These are phyloP conservation scores for Pithys albifrons DNA, from an alignment of 2,113 vertebrate genomes.

Conservation along the genomic window DNA sequence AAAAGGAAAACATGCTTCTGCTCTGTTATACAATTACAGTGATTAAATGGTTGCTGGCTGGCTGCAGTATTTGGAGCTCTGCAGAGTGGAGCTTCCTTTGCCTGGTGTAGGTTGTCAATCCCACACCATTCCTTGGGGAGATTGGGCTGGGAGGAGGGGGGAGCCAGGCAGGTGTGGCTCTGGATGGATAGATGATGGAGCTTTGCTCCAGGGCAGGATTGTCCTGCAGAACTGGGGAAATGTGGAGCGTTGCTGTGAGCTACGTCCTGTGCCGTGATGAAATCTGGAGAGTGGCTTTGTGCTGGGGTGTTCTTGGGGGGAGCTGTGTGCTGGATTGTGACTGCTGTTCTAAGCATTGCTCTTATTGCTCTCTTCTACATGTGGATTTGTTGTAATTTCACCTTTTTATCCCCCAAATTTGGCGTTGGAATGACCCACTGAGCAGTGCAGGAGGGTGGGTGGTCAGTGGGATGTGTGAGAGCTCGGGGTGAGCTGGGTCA, in stretches of 20 bases:
- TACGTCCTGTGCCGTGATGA: slow-evolving; percentile 67
- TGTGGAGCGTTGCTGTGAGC: slow-evolving; percentile 75
- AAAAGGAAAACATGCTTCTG: not conserved
- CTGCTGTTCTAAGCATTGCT: not conserved
- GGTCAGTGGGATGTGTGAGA: not conserved
- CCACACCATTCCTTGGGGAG: not conserved
- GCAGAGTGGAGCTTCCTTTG: not conserved
- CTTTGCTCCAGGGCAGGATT: slow-evolving; percentile 74
- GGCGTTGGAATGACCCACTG: not conserved
- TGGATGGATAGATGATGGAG: slow-evolving; percentile 62
- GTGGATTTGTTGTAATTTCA: not conserved
- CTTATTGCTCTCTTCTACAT: not conserved
- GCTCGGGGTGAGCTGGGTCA: not conserved
- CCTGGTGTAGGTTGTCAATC: not conserved
- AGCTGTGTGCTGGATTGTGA: not conserved
- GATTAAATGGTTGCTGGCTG: slow-evolving; percentile 24
- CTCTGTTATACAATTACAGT: not conserved
- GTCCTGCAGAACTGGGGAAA: slow-evolving; percentile 74
- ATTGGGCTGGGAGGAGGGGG: slow-evolving; percentile 16
- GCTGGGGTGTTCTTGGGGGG: not conserved
- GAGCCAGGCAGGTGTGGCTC: slow-evolving; percentile 31
- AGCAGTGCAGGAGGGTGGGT: fast-evolving
- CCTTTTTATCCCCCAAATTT: not conserved
- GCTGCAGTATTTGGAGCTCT: slow-evolving; percentile 48
- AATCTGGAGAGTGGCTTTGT: slow-evolving; percentile 35